Evolutionary conservation across 2,888 invertebrate species (phyloP).

Genomic region (Gymnoscelis rufifasciata): DNA sequence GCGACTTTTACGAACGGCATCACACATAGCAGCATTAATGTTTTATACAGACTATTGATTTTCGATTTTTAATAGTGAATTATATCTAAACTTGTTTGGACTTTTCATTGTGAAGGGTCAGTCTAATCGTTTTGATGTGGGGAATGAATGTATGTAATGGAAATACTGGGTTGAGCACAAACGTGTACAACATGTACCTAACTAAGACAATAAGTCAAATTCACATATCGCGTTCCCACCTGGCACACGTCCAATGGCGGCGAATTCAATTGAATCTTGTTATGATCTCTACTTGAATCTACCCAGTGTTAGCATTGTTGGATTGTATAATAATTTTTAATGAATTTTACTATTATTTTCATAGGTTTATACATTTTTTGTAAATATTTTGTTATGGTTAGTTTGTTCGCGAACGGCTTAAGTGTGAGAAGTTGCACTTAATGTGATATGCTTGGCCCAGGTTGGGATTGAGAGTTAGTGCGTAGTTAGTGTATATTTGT

Average conservation of each 20-base stretch:
- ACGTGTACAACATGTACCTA: slow-evolving; percentile 58
- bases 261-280: slow-evolving; percentile 70
- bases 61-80: no score
- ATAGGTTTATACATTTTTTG: slow-evolving; percentile 66
- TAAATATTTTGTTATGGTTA: slow-evolving; percentile 60
- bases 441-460: slow-evolving; percentile 66
- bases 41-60: no score
- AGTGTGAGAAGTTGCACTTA: slow-evolving; percentile 47
- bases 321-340: slow-evolving; percentile 60
- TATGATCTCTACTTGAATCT: slow-evolving; percentile 77
- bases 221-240: slow-evolving; percentile 73
- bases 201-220: slow-evolving; percentile 70
- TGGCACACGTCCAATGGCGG: slow-evolving; percentile 32
- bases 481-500: slow-evolving; percentile 69
- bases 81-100: no score
- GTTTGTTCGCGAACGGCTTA: slow-evolving; percentile 60
- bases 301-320: slow-evolving; percentile 74
- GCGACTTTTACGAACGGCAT: no score
- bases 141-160: slow-evolving; percentile 40
- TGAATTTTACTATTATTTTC: slow-evolving; percentile 67
- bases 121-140: slow-evolving; percentile 37
- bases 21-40: no score
- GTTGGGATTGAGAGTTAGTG: slow-evolving; percentile 57
- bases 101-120: slow-evolving; percentile 8
- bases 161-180: slow-evolving; percentile 73